Conservation (phyloP, 1,140 invertebrate species). For the Latrodectus geometricus region DNA sequence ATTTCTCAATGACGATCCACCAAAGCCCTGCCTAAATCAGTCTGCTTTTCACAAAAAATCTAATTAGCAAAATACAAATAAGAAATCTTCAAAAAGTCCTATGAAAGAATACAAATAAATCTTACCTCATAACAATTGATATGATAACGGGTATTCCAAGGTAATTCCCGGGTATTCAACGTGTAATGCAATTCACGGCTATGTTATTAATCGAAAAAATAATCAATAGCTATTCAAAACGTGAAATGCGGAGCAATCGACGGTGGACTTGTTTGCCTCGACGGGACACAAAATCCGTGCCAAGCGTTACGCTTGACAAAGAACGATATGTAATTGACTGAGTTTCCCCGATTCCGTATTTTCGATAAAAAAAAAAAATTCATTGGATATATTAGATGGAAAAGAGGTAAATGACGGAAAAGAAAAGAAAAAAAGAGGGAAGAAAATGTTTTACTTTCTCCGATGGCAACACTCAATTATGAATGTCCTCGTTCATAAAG, state of each 20-base stretch:
- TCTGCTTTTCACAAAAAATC: too few species aligned
- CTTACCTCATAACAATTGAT: too few species aligned
- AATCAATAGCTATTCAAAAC: background rate
- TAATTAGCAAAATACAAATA: too few species aligned
- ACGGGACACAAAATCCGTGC: constrained; percentile 5
- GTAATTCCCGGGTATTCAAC: too few species aligned
- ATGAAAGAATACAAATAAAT: too few species aligned
- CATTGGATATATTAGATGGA: constrained; percentile 14
- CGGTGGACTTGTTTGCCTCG: background rate
- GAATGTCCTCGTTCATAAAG: constrained; percentile 20
- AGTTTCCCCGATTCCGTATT: constrained; percentile 24
- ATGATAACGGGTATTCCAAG: too few species aligned
- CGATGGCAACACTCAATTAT: constrained; percentile 15
- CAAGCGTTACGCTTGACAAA: constrained; percentile 10
- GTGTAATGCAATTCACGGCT: too few species aligned
- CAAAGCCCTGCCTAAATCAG: too few species aligned
- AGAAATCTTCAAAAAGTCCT: too few species aligned
- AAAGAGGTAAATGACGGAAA: constrained; percentile 23
- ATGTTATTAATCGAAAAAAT: too few species aligned
- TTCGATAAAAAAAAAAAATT: constrained; percentile 20
- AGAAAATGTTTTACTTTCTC: constrained; percentile 16
- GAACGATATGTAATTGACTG: background rate
- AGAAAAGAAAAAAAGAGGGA: constrained; percentile 8
- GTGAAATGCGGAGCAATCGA: background rate
- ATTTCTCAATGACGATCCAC: too few species aligned